A percentile compares a stretch with the other conserved stretches of the same genome.
Evolutionary conservation across 1,140 invertebrate species (phyloP).

Genomic region (Dendroctonus ponderosae): DNA sequence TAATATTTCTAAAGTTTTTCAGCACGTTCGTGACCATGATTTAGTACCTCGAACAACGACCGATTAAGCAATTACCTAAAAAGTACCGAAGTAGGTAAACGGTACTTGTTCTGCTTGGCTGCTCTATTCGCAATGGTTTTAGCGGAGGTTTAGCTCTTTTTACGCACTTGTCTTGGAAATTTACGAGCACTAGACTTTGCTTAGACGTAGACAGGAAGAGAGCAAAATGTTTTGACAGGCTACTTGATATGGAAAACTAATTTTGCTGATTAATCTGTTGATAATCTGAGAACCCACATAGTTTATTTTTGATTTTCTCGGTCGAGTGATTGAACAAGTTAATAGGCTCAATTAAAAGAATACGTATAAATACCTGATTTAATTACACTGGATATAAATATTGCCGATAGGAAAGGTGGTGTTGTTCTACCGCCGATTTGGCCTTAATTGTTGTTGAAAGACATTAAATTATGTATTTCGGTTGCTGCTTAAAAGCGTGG

Average conservation of each 20-base stretch:
- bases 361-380: no score
- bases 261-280: not conserved
- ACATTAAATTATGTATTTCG: no score
- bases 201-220: conserved; percentile 15
- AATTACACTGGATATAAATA: no score
- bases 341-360: no score
- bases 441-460: no score
- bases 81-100: conserved; percentile 30
- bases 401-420: no score
- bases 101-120: conserved; percentile 32
- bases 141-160: conserved; percentile 26
- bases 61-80: conserved; percentile 35
- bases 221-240: conserved; percentile 26
- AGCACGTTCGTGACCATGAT: conserved; percentile 21
- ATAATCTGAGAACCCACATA: no score
- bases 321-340: no score
- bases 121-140: conserved; percentile 26
- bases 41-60: conserved; percentile 20
- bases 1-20: conserved; percentile 2
- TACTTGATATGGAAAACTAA: conserved; percentile 11
- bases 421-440: no score
- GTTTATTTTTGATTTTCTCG: no score
- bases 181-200: conserved; percentile 9
- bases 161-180: conserved; percentile 18
- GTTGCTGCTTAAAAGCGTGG: no score